Conservation (phyloP, 2,888 invertebrate species). For the Cyaniris semiargus region DNA sequence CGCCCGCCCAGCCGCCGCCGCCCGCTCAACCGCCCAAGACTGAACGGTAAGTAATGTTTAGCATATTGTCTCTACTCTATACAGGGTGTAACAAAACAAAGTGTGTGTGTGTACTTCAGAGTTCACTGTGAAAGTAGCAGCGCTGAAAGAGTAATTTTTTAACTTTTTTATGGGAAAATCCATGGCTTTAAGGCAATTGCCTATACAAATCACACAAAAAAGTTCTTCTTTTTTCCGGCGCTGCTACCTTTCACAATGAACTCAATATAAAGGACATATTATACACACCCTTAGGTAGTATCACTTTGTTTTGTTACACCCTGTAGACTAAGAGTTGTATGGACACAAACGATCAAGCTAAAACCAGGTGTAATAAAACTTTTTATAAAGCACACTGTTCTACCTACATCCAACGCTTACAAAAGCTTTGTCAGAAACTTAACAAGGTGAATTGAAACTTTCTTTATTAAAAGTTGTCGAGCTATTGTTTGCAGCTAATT, state of each 20-base stretch:
- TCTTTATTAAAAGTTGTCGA: conserved; percentile 2
- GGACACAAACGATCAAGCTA: neutral
- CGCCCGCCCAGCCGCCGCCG: conserved; percentile 67
- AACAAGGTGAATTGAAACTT: neutral
- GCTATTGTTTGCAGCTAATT: conserved; percentile 4
- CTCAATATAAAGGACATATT: too few relatives aligned
- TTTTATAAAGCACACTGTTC: neutral
- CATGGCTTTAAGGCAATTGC: too few relatives aligned
- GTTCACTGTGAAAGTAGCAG: too few relatives aligned
- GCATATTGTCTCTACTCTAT: neutral
- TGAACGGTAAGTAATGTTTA: conserved; percentile 63
- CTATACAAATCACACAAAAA: too few relatives aligned
- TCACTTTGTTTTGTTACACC: too few relatives aligned
- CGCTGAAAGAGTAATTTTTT: too few relatives aligned
- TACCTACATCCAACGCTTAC: neutral
- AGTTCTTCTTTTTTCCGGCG: too few relatives aligned
- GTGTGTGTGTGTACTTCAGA: too few relatives aligned
- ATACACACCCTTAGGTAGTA: too few relatives aligned
- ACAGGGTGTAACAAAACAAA: neutral
- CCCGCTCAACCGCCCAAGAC: conserved; percentile 64
- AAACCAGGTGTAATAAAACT: conserved; percentile 1
- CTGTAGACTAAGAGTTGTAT: neutral
- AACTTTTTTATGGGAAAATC: too few relatives aligned
- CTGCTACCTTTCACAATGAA: too few relatives aligned
- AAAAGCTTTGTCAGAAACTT: neutral